A percentile compares a stretch with the other conserved stretches of the same genome.
Conservation (phyloP, 1,140 invertebrate species). For the Lineus longissimus region DNA sequence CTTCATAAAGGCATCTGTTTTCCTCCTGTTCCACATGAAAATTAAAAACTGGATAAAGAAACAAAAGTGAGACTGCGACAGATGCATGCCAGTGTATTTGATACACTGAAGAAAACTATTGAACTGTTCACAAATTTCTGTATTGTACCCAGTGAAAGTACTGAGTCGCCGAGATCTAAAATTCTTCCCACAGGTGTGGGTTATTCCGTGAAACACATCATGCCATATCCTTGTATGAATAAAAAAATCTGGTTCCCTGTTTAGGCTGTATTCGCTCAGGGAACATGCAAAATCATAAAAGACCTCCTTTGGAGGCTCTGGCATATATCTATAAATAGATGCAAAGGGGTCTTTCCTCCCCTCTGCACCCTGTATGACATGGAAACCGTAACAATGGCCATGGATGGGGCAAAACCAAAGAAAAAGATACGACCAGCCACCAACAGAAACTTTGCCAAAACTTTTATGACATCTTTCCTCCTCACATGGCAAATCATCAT, state of each 20-base stretch:
- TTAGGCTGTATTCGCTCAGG: slow-evolving; percentile 23
- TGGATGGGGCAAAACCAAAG: slow-evolving; percentile 23
- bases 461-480: slow-evolving; percentile 13
- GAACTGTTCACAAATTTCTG: slow-evolving; percentile 27
- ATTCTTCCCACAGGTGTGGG: slow-evolving; percentile 20
- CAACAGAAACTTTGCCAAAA: slow-evolving; percentile 13
- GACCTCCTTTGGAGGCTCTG: slow-evolving; percentile 17
- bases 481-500: slow-evolving; percentile 18
- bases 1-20: no score
- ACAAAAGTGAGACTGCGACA: slow-evolving; percentile 17
- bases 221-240: slow-evolving; percentile 20
- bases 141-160: slow-evolving; percentile 14
- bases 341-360: slow-evolving; percentile 23
- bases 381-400: slow-evolving; percentile 24
- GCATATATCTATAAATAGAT: slow-evolving; percentile 18
- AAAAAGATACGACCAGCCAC: slow-evolving; percentile 17
- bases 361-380: slow-evolving; percentile 18
- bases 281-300: slow-evolving; percentile 25
- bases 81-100: slow-evolving; percentile 17
- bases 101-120: slow-evolving; percentile 22
- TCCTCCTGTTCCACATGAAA: slow-evolving; percentile 11
- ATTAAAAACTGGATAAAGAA: slow-evolving; percentile 23
- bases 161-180: slow-evolving; percentile 17
- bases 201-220: slow-evolving; percentile 23
- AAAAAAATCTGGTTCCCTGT: slow-evolving; percentile 21